Evolutionary conservation across 1,140 invertebrate genomes (phyloP), one percentile per base, ranked within the genome.

Genomic region (Diachasma alloeum): DNA sequence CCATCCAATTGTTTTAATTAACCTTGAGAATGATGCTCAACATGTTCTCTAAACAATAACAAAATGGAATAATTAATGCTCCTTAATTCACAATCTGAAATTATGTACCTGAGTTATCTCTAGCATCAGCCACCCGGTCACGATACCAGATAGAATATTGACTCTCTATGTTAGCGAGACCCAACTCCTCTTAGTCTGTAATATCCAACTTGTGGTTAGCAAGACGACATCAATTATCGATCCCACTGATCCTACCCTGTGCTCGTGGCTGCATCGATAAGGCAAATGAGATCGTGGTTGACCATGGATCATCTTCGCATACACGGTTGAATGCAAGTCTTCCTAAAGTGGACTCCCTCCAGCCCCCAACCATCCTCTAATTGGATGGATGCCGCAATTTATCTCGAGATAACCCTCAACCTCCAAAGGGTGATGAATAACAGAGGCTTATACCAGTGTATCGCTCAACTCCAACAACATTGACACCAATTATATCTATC

Each of bases 191-290:
- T 1, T 8, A 56, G 19, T 13, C 48, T 56, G 48, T 56, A 56
- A 56, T 56, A 56, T 19, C n/a, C 19, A 56, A 56, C 48, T 56
- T 56, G 48, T 15, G 48, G 66, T 37, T 37, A 17, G n/a, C 8
- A 37, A 42, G 36, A 39, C n/a, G 53, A 72, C 71, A 72, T 72
- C 71, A 72, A 72, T 72, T 48, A 72, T 56, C 44, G 71, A 72
- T 72, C 24, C 19, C 67, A 56, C 48, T 56, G 48, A 56, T 56
- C 48, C 48, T 56, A 8, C 9, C 39, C 17, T n/a, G 46, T 4
- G 53, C 48, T 56, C n/a, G 48, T 56, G 19, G 48, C 48, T 56
- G 71, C 24, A 36, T n/a, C 17, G 71, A 56, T 72, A 72, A 59
- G 46, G 26, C 42, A 72, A 72, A 72, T 72, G 68, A 70, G 39